Evolutionary conservation across 92 coral and sea anemone species (phyloP).

Genomic region (Zoanthus solanderi): DNA sequence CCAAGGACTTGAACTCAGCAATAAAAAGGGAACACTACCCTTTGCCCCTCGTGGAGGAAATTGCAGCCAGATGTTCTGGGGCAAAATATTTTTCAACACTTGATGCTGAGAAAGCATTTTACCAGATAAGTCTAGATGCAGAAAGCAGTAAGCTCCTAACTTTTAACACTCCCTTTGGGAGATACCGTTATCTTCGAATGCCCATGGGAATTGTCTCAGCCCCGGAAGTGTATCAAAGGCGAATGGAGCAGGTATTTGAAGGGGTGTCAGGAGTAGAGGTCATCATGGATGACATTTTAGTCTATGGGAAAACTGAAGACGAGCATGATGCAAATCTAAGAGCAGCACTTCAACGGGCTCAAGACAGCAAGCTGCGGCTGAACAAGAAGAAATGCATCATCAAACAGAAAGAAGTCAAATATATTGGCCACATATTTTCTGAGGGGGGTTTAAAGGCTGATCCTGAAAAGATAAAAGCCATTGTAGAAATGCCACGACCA

Average conservation of each 20-base stretch:
- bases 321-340: conserved; percentile 41
- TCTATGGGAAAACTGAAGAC: neutral
- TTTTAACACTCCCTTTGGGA: no score
- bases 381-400: conserved; percentile 38
- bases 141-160: no score
- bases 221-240: no score
- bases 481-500: neutral
- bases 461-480: conserved; percentile 28
- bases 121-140: no score
- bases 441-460: conserved; percentile 39
- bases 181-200: no score
- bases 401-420: conserved; percentile 31
- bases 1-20: no score
- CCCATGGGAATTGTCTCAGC: no score
- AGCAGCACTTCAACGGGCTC: conserved; percentile 31
- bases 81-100: no score
- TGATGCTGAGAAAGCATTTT: no score
- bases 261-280: neutral
- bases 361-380: conserved; percentile 24
- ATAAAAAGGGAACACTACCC: no score
- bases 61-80: no score
- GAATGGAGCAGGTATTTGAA: conserved; percentile 1
- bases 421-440: conserved; percentile 43
- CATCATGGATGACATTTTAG: conserved; percentile 39
- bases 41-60: no score